Evolutionary conservation across 2,113 vertebrate genomes (phyloP).

Genomic region (Neomonachus schauinslandi): DNA sequence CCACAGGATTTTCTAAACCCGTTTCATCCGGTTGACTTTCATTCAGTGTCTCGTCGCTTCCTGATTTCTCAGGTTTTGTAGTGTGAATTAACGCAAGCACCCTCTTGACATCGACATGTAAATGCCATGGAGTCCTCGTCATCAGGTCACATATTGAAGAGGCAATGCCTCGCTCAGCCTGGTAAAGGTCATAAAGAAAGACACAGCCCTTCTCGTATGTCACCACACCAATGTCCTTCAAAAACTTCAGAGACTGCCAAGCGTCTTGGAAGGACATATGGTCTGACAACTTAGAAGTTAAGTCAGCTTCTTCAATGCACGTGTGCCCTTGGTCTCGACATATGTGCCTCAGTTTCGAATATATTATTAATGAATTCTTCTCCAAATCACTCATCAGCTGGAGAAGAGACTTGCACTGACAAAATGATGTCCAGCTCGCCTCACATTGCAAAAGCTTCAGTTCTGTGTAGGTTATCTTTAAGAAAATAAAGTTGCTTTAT

Average conservation of each 20-base stretch:
- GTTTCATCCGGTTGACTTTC: neutral
- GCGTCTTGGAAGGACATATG: conserved; percentile 72
- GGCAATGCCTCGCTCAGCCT: conserved; percentile 87
- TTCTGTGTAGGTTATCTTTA: conserved; percentile 86
- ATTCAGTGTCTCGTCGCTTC: neutral
- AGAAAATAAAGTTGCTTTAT: conserved; percentile 62
- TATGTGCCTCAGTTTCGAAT: conserved; percentile 84
- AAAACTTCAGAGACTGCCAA: conserved; percentile 88
- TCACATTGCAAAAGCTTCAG: conserved; percentile 87
- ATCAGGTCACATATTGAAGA: conserved; percentile 79
- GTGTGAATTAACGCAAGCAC: conserved; percentile 70
- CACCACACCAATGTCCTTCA: conserved; percentile 85
- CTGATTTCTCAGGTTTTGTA: neutral
- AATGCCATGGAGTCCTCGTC: conserved; percentile 73
- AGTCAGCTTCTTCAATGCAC: conserved; percentile 78
- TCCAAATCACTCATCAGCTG: conserved; percentile 83
- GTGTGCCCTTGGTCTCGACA: conserved; percentile 88
- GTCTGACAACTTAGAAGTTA: conserved; percentile 71
- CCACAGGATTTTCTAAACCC: neutral
- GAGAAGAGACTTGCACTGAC: conserved; percentile 83
- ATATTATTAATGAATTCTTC: conserved; percentile 86
- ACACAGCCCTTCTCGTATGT: conserved; percentile 79
- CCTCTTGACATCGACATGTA: conserved; percentile 83
- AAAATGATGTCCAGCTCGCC: conserved; percentile 84
- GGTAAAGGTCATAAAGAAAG: conserved; percentile 84